Percentiles rank a stretch among this genome's conserved stretches.
Evolutionary conservation across 2,797 vertebrate species (phyloP).

Genomic region (Acrossocheilus wenchowensis): DNA sequence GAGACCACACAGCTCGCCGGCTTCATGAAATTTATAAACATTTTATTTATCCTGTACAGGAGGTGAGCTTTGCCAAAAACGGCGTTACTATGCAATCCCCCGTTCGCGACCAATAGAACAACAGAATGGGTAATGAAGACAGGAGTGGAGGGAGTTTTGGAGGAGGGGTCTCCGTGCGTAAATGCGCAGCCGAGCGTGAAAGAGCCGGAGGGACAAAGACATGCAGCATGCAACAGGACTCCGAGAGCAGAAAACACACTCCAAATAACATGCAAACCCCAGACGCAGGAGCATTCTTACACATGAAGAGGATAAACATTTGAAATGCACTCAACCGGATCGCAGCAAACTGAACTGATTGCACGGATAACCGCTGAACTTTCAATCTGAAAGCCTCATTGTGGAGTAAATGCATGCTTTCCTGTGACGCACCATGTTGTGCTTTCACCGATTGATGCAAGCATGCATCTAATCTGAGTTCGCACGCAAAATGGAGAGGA

Average conservation of each 20-base stretch:
- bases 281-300: constrained; percentile 41
- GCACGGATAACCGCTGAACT: neutral
- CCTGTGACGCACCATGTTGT: neutral
- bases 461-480: constrained; percentile 23
- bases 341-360: neutral
- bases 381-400: neutral
- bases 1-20: constrained; percentile 71
- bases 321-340: constrained; percentile 33
- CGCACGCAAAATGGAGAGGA: constrained; percentile 72
- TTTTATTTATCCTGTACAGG: constrained; percentile 67
- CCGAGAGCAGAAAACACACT: constrained; percentile 5
- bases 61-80: constrained; percentile 62
- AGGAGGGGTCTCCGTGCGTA: constrained; percentile 66
- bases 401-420: neutral
- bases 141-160: constrained; percentile 27
- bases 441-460: neutral
- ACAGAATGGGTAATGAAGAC: constrained; percentile 69
- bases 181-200: constrained; percentile 79
- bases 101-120: constrained; percentile 74
- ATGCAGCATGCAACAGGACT: constrained; percentile 64
- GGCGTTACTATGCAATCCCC: constrained; percentile 65
- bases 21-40: constrained; percentile 69
- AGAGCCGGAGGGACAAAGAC: constrained; percentile 77
- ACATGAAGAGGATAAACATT: neutral
- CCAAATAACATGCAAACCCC: constrained; percentile 20